Conservation (phyloP, 1,140 invertebrate genomes). For the Gonioctena quinquepunctata region DNA sequence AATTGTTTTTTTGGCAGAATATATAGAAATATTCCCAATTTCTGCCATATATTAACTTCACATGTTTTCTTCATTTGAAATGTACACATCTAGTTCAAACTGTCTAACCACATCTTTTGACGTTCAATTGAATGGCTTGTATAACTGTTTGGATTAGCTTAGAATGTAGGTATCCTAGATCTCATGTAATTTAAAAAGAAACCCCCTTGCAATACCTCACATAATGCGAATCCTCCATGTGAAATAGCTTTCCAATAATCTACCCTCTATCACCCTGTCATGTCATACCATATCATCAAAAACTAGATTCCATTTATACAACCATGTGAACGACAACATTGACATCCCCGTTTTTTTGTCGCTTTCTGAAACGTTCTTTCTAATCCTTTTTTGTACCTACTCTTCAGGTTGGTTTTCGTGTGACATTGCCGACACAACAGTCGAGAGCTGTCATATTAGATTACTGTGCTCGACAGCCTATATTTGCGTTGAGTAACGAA, state of each 20-base stretch:
- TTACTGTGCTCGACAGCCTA: constrained; percentile 23
- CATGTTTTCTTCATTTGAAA: too few species aligned
- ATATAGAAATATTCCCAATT: too few species aligned
- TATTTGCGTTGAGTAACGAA: constrained; percentile 14
- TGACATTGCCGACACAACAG: constrained; percentile 14
- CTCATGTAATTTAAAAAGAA: too few species aligned
- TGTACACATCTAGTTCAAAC: too few species aligned
- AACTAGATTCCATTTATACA: background rate
- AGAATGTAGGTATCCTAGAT: too few species aligned
- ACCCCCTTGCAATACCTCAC: background rate
- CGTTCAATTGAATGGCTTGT: too few species aligned
- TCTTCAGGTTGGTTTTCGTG: constrained; percentile 13
- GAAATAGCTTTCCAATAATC: constrained; percentile 1
- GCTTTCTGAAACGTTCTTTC: background rate
- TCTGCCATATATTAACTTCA: too few species aligned
- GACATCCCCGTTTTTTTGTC: constrained; percentile 3
- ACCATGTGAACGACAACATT: constrained; percentile 2
- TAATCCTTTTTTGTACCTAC: constrained; percentile 9
- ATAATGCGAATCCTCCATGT: background rate
- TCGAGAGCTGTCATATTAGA: constrained; percentile 31
- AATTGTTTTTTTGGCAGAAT: too few species aligned
- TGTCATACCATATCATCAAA: background rate
- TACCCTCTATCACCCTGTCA: background rate
- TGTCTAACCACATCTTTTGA: too few species aligned
- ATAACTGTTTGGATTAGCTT: too few species aligned